These are phyloP conservation scores for Clepsis dumicolana DNA, from an alignment of 2,888 invertebrate genomes.

Conservation along the genomic window DNA sequence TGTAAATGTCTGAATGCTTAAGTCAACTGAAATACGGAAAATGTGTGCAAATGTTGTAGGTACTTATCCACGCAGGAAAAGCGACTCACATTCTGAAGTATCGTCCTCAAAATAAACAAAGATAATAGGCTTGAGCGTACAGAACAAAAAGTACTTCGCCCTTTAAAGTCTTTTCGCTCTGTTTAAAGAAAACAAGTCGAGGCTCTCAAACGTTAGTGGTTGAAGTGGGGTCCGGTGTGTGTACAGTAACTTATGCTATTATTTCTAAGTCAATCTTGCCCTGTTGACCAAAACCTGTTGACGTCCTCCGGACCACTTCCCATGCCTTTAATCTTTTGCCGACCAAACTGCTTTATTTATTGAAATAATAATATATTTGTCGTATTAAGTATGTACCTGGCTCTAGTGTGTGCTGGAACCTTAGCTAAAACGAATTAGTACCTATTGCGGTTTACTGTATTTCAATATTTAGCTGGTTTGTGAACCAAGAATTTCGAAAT, in stretches of 20 bases:
- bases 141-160: slow-evolving; percentile 42
- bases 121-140: slow-evolving; percentile 37
- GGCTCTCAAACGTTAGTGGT: slow-evolving; percentile 73
- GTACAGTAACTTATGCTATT: slow-evolving; percentile 82
- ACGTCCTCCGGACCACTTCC: slow-evolving; percentile 63
- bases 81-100: background rate
- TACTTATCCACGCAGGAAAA: background rate
- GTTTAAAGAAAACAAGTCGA: slow-evolving; percentile 82
- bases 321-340: slow-evolving; percentile 77
- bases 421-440: slow-evolving; percentile 26
- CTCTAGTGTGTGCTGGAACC: slow-evolving; percentile 50
- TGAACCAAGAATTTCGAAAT: background rate
- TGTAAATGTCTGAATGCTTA: no score
- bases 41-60: no score
- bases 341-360: slow-evolving; percentile 68
- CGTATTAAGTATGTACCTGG: slow-evolving; percentile 56
- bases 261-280: slow-evolving; percentile 80
- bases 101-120: slow-evolving; percentile 10
- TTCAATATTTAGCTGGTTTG: background rate
- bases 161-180: slow-evolving; percentile 65
- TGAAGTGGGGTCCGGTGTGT: slow-evolving; percentile 77
- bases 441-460: background rate
- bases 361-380: slow-evolving; percentile 59
- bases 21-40: background rate
- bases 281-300: slow-evolving; percentile 80